Conservation (phyloP, 2,797 vertebrate species). For the Tauraco hartlaubi region DNA sequence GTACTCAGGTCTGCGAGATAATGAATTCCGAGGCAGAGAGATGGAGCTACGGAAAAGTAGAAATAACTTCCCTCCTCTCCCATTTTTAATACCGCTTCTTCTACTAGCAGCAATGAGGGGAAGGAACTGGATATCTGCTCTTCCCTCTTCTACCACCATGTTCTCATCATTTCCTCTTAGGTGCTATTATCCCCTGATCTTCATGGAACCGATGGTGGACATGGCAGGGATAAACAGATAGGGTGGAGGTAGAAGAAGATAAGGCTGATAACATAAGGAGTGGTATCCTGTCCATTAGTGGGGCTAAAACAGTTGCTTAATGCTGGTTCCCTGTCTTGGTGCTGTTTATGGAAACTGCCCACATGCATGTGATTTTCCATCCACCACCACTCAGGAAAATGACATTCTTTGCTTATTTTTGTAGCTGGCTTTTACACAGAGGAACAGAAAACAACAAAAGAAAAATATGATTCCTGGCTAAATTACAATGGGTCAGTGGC, state of each 20-base stretch:
- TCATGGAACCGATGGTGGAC: fast-evolving
- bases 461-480: background rate
- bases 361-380: background rate
- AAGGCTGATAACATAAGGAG: background rate
- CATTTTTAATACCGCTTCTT: background rate
- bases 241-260: background rate
- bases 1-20: background rate
- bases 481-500: background rate
- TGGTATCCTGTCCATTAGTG: background rate
- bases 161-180: background rate
- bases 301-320: background rate
- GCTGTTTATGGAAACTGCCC: background rate
- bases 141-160: background rate
- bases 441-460: background rate
- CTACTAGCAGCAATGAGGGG: background rate
- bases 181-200: background rate
- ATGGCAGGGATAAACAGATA: background rate
- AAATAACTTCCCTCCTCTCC: background rate
- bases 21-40: background rate
- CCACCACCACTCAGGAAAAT: background rate
- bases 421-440: background rate
- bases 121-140: background rate
- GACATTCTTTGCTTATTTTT: background rate
- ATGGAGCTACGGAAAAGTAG: background rate
- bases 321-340: background rate